Conservation (phyloP, 2,113 vertebrate species). For the Hepsetus odoe region DNA sequence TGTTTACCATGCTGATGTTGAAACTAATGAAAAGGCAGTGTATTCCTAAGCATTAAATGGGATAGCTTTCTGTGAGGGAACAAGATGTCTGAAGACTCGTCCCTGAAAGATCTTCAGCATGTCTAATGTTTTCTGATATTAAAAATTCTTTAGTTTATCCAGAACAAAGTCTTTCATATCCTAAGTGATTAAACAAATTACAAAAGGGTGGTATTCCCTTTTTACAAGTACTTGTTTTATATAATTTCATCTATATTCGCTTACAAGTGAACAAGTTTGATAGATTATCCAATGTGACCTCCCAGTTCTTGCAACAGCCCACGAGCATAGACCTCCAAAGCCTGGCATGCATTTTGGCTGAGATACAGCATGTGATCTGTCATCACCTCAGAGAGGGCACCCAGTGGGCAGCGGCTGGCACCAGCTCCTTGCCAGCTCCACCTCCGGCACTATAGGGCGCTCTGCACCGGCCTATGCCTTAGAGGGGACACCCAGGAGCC, state of each 20-base stretch:
- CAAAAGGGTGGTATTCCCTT: too few relatives aligned
- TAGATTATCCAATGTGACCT: neutral
- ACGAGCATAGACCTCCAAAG: neutral
- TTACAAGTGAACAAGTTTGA: neutral
- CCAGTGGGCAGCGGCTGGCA: neutral
- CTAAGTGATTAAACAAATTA: too few relatives aligned
- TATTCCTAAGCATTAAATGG: too few relatives aligned
- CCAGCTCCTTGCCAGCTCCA: neutral
- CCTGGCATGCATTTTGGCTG: neutral
- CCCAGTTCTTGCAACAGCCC: neutral
- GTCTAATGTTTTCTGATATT: too few relatives aligned
- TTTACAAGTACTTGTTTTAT: too few relatives aligned
- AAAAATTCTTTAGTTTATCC: too few relatives aligned
- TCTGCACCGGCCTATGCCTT: neutral
- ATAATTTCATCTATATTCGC: neutral
- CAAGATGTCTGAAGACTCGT: too few relatives aligned
- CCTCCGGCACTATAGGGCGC: neutral
- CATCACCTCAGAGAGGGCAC: conserved; percentile 18
- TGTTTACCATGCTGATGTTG: too few relatives aligned
- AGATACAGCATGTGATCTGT: conserved; percentile 24
- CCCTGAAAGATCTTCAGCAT: too few relatives aligned
- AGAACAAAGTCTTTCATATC: too few relatives aligned
- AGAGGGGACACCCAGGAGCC: neutral
- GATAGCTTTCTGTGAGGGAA: too few relatives aligned
- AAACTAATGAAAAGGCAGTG: too few relatives aligned